These are phyloP conservation scores for Pedicia rivosa DNA, from an alignment of 2,888 invertebrate species.

Conservation along the genomic window DNA sequence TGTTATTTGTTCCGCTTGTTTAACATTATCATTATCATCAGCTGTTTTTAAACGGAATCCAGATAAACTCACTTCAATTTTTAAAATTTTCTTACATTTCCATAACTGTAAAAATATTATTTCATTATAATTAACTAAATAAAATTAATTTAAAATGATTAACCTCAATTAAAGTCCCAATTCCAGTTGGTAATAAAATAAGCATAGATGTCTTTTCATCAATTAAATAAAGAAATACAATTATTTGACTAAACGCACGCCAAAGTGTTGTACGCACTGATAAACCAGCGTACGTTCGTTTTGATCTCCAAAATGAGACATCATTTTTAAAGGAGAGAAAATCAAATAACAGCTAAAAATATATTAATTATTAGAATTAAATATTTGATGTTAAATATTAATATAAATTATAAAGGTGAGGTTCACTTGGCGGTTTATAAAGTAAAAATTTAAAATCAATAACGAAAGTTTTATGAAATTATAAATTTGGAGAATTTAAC, in stretches of 20 bases:
- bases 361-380: slow-evolving; percentile 7
- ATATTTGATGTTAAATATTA: slow-evolving; percentile 1
- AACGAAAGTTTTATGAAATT: too few species aligned
- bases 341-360: slow-evolving; percentile 77
- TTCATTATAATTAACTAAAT: not conserved
- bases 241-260: slow-evolving; percentile 82
- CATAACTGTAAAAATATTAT: slow-evolving; percentile 45
- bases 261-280: slow-evolving; percentile 81
- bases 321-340: slow-evolving; percentile 97
- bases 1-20: slow-evolving; percentile 60
- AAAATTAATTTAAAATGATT: slow-evolving; percentile 9
- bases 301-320: slow-evolving; percentile 82
- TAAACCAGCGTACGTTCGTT: slow-evolving; percentile 73
- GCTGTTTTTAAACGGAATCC: slow-evolving; percentile 21
- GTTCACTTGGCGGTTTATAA: too few species aligned
- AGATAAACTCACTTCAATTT: slow-evolving; percentile 41
- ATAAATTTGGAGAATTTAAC: too few species aligned
- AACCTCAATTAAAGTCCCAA: slow-evolving; percentile 83
- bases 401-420: too few species aligned
- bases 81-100: slow-evolving; percentile 89
- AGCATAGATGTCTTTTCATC: slow-evolving; percentile 87
- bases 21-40: slow-evolving; percentile 18
- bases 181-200: slow-evolving; percentile 71
- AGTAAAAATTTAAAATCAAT: too few species aligned
- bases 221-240: slow-evolving; percentile 81